Conservation (phyloP, 2,797 vertebrate species). For the Amazona ochrocephala region DNA sequence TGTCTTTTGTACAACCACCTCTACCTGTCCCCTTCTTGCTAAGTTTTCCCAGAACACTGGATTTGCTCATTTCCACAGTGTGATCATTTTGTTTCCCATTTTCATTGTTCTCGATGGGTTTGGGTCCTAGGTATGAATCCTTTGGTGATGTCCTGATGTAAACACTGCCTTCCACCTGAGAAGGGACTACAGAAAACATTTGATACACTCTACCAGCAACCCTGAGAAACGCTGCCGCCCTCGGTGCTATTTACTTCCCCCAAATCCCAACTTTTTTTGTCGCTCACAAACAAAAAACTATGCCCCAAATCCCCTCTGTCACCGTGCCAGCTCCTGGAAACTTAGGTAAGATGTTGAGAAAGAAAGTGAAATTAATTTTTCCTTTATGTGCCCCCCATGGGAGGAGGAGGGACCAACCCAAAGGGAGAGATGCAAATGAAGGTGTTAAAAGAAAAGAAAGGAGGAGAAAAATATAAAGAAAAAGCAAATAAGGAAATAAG, state of each 20-base stretch:
- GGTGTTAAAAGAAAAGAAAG: constrained; percentile 10
- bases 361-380: not conserved
- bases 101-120: not conserved
- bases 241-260: not conserved
- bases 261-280: constrained; percentile 28
- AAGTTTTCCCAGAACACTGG: not conserved
- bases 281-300: not conserved
- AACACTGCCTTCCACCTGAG: not conserved
- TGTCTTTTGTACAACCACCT: not conserved
- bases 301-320: not conserved
- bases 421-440: constrained; percentile 39
- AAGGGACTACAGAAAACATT: not conserved
- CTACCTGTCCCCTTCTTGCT: not conserved
- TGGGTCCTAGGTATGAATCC: not conserved
- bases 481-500: constrained; percentile 69
- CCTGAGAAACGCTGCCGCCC: not conserved
- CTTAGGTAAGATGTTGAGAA: constrained; percentile 42
- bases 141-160: not conserved
- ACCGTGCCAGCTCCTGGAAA: constrained; percentile 26
- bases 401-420: not conserved
- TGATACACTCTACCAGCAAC: not conserved
- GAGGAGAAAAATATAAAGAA: constrained; percentile 50
- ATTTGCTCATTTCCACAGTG: not conserved
- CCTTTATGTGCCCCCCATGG: not conserved
- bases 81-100: not conserved